Evolutionary conservation across 2,113 vertebrate species (phyloP).

Genomic region (Nanorana parkeri): DNA sequence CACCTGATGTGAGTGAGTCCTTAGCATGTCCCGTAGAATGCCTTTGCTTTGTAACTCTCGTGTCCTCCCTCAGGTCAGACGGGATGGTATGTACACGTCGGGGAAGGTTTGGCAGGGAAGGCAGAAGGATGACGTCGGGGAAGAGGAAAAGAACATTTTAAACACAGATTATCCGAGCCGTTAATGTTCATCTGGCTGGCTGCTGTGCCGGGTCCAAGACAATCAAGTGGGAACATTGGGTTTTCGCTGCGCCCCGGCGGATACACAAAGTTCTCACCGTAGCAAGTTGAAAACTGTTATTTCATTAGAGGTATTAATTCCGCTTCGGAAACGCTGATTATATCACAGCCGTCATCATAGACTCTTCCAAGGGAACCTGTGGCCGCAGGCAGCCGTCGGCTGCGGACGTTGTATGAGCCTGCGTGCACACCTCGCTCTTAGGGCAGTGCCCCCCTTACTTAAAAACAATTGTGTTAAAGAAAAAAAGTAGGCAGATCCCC

Average conservation of each 20-base stretch:
- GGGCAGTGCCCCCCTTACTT: no score
- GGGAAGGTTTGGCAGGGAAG: neutral
- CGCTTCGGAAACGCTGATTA: neutral
- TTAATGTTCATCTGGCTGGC: slow-evolving; percentile 22
- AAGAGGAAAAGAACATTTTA: neutral
- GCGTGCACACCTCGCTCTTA: no score
- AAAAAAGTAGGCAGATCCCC: no score
- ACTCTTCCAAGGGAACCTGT: no score
- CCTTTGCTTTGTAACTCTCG: no score
- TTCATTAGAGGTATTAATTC: neutral
- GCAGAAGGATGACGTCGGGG: slow-evolving; percentile 16
- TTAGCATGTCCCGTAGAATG: no score
- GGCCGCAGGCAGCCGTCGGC: no score
- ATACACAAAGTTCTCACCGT: neutral
- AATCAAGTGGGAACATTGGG: slow-evolving; percentile 25
- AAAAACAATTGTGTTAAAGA: no score
- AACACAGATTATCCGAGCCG: neutral
- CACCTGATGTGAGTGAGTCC: no score
- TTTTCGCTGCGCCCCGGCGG: neutral
- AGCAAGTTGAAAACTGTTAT: neutral
- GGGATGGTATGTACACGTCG: neutral
- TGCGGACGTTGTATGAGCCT: no score
- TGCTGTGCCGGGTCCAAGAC: slow-evolving; percentile 7
- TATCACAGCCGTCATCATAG: no score
- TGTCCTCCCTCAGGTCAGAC: no score